Conservation (phyloP, 2,888 invertebrate species). For the Aporophyla lueneburgensis region DNA sequence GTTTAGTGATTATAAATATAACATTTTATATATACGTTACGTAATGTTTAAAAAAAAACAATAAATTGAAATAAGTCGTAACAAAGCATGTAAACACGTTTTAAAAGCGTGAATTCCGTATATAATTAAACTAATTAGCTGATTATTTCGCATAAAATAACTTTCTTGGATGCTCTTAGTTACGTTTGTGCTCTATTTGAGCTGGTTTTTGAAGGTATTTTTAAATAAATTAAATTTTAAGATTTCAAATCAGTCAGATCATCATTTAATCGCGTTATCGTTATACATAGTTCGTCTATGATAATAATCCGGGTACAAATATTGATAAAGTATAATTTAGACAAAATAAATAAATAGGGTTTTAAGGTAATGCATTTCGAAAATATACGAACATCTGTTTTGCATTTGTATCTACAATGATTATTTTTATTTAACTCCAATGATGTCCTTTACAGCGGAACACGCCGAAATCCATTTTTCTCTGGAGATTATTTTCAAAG, state of each 20-base stretch:
- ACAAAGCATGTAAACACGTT: too few species aligned
- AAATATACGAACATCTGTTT: neutral
- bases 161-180: neutral
- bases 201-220: neutral
- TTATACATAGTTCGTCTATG: neutral
- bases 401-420: too few species aligned
- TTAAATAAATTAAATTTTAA: neutral
- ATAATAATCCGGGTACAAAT: neutral
- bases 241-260: neutral
- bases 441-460: neutral
- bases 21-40: too few species aligned
- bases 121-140: neutral
- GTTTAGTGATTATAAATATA: too few species aligned
- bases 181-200: neutral
- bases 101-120: too few species aligned
- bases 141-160: neutral
- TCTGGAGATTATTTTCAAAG: slow-evolving; percentile 6
- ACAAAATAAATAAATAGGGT: neutral
- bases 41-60: too few species aligned
- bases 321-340: neutral
- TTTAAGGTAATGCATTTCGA: neutral
- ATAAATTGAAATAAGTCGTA: too few species aligned
- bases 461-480: slow-evolving; percentile 2
- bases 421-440: neutral
- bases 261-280: neutral